phyloP scores from a whole-genome alignment of 2,797 vertebrate species.

The Syncerus caffer region DNA sequence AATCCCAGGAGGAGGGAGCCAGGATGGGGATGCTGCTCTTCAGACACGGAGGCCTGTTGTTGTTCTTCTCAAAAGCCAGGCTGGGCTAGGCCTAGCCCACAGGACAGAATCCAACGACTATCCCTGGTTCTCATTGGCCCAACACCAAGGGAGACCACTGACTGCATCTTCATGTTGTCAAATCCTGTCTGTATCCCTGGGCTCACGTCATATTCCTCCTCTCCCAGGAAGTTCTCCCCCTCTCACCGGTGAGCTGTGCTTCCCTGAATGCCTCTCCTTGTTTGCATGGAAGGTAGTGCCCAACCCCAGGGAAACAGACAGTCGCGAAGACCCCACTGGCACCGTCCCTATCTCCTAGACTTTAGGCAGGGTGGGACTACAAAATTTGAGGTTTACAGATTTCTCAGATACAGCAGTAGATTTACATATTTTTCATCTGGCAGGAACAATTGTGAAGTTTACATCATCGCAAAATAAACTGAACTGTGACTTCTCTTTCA shows the following conservation, averaged over 20 bases:
- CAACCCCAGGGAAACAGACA: too few species aligned
- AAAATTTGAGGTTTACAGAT: not conserved
- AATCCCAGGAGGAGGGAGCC: not conserved
- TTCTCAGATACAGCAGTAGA: not conserved
- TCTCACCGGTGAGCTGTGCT: not conserved
- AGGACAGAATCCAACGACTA: not conserved
- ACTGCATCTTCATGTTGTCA: accelerated
- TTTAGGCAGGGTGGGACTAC: not conserved
- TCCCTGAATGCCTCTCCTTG: not conserved
- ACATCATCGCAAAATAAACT: conserved; percentile 38
- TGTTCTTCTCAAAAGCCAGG: not conserved
- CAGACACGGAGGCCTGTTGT: not conserved
- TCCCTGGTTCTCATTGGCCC: not conserved
- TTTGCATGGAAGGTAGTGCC: not conserved
- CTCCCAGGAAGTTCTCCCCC: not conserved
- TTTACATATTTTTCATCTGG: not conserved
- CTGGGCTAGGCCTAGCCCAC: not conserved
- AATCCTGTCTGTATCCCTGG: not conserved
- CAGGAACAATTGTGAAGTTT: conserved; percentile 1
- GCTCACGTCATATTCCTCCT: not conserved
- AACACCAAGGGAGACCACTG: too few species aligned
- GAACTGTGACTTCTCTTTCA: conserved; percentile 33
- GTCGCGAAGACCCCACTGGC: not conserved
- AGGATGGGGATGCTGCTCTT: not conserved
- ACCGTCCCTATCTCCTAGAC: not conserved